Conservation (phyloP, 2,888 invertebrate genomes). For the Cryptophagus acutangulus region DNA sequence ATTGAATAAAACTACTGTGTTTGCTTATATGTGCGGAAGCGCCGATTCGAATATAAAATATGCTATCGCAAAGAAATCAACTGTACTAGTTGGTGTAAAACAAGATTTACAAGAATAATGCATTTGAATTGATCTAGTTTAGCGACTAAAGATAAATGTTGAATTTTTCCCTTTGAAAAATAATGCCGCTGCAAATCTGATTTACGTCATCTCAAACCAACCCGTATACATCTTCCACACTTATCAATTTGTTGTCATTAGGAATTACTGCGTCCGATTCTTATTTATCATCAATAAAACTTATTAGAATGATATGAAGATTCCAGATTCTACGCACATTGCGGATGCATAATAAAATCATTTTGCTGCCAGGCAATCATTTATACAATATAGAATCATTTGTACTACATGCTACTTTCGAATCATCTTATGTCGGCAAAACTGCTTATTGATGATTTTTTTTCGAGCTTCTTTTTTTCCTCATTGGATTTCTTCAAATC, state of each 20-base stretch:
- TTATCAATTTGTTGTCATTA: slow-evolving; percentile 12
- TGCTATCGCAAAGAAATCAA: neutral
- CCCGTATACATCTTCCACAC: neutral
- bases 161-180: neutral
- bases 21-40: too few species aligned
- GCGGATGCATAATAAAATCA: too few species aligned
- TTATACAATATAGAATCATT: too few species aligned
- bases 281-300: slow-evolving; percentile 5
- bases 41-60: too few species aligned
- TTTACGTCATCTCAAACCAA: neutral
- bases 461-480: too few species aligned
- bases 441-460: too few species aligned
- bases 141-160: too few species aligned
- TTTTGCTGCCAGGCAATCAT: too few species aligned
- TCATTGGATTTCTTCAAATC: too few species aligned
- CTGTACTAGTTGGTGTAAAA: slow-evolving; percentile 1
- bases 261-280: neutral
- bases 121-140: slow-evolving; percentile 5
- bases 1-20: slow-evolving; percentile 4
- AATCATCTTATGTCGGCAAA: too few species aligned
- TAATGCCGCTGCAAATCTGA: neutral
- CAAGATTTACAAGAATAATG: neutral
- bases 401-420: too few species aligned
- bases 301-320: slow-evolving; percentile 6
- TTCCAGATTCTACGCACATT: neutral